Conservation (phyloP, 2,888 invertebrate genomes). For the Hyalella azteca region DNA sequence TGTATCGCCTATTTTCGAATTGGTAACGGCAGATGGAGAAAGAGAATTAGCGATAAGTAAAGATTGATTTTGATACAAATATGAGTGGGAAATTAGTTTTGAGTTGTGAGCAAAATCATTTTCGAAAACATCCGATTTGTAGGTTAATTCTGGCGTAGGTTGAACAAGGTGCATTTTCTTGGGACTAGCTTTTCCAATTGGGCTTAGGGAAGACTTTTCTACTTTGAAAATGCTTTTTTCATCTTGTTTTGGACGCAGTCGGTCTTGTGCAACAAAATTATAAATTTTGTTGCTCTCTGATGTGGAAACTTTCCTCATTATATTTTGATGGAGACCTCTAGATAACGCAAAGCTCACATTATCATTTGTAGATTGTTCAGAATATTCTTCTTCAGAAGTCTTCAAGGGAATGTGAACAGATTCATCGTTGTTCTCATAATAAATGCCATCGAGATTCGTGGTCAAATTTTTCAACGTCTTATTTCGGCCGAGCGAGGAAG, state of each 20-base stretch:
- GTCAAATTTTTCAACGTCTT: too few relatives aligned
- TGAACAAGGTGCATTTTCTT: neutral
- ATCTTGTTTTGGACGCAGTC: neutral
- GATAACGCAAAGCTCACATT: neutral
- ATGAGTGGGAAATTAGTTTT: too few relatives aligned
- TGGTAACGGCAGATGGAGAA: neutral
- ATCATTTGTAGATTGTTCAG: neutral
- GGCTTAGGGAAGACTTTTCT: neutral
- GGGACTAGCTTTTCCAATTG: neutral
- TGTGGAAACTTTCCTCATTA: neutral
- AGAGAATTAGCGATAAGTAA: too few relatives aligned
- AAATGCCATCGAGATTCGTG: too few relatives aligned
- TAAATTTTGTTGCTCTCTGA: neutral
- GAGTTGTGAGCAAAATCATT: neutral
- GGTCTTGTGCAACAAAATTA: neutral
- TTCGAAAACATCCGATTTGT: neutral
- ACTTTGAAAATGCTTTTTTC: neutral
- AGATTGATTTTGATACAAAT: too few relatives aligned
- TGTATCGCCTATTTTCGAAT: neutral
- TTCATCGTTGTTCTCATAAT: neutral
- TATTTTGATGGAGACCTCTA: neutral
- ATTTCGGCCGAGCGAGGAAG: too few relatives aligned
- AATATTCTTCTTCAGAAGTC: neutral
- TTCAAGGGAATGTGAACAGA: neutral
- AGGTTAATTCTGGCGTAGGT: neutral